Percentiles rank a stretch among this genome's conserved stretches.
Conservation (phyloP, 2,797 vertebrate genomes). For the Columba guinea region DNA sequence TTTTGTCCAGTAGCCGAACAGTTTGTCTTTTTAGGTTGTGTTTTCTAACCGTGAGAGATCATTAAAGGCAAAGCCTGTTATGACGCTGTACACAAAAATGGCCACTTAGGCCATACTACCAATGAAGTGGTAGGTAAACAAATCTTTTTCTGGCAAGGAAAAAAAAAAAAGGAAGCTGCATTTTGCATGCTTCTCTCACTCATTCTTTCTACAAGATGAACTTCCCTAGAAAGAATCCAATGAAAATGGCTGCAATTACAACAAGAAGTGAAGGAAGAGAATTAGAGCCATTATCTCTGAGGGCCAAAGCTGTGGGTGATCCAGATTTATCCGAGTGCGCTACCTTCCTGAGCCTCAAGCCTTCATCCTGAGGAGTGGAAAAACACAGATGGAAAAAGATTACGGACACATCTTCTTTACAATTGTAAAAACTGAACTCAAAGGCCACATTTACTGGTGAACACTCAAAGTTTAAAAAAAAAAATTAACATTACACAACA, state of each 20-base stretch:
- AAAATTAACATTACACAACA: neutral
- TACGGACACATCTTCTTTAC: neutral
- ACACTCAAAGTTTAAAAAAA: neutral
- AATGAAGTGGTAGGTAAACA: slow-evolving; percentile 96
- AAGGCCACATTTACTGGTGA: neutral
- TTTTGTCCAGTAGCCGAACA: slow-evolving; percentile 81
- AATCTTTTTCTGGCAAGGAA: slow-evolving; percentile 80
- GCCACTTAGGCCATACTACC: slow-evolving; percentile 86
- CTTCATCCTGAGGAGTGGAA: slow-evolving; percentile 86
- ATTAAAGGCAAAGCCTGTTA: slow-evolving; percentile 88
- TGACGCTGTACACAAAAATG: slow-evolving; percentile 89
- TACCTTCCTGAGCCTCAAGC: slow-evolving; percentile 90
- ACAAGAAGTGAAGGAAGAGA: slow-evolving; percentile 97
- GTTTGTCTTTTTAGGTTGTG: slow-evolving; percentile 80
- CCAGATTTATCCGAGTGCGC: slow-evolving; percentile 88
- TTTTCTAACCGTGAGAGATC: slow-evolving; percentile 86
- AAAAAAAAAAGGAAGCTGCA: slow-evolving; percentile 74
- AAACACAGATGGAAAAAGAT: slow-evolving; percentile 5
- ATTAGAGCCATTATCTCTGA: slow-evolving; percentile 87
- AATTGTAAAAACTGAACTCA: neutral
- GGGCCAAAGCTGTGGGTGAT: slow-evolving; percentile 83
- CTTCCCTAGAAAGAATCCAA: slow-evolving; percentile 99
- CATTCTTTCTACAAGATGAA: slow-evolving; percentile 95
- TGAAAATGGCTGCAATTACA: slow-evolving; percentile 99
- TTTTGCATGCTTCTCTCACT: slow-evolving; percentile 83